Conservation (phyloP, 2,888 invertebrate species). For the Ennomos erosarius region DNA sequence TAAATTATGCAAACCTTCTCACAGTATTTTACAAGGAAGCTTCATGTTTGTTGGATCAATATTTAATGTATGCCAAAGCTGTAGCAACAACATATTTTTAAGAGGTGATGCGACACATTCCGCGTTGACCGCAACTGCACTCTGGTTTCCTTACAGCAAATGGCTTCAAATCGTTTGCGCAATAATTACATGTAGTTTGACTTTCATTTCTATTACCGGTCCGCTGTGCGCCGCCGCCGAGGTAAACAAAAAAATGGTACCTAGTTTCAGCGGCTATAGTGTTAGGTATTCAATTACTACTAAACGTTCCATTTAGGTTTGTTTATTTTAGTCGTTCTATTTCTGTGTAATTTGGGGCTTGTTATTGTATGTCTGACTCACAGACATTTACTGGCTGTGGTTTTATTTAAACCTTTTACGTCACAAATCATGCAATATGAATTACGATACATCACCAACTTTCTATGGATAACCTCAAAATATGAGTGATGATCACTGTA, state of each 20-base stretch:
- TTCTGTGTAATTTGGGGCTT: too few species aligned
- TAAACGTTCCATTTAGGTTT: too few species aligned
- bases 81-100: neutral
- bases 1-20: neutral
- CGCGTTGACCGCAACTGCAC: neutral
- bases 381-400: too few species aligned
- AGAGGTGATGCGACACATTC: neutral
- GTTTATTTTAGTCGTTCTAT: too few species aligned
- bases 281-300: too few species aligned
- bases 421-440: too few species aligned
- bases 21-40: neutral
- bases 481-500: too few species aligned
- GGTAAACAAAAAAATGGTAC: neutral
- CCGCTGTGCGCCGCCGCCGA: neutral
- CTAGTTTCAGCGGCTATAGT: too few species aligned
- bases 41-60: neutral
- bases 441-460: too few species aligned
- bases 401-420: too few species aligned
- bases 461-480: too few species aligned
- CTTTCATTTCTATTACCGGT: constrained; percentile 10
- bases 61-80: neutral
- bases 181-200: constrained; percentile 8
- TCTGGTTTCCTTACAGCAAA: neutral
- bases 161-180: constrained; percentile 4
- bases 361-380: too few species aligned